Percentiles rank a stretch among this genome's conserved stretches.
Conservation (phyloP, 2,797 vertebrate species). For the Ambastaia sidthimunki region DNA sequence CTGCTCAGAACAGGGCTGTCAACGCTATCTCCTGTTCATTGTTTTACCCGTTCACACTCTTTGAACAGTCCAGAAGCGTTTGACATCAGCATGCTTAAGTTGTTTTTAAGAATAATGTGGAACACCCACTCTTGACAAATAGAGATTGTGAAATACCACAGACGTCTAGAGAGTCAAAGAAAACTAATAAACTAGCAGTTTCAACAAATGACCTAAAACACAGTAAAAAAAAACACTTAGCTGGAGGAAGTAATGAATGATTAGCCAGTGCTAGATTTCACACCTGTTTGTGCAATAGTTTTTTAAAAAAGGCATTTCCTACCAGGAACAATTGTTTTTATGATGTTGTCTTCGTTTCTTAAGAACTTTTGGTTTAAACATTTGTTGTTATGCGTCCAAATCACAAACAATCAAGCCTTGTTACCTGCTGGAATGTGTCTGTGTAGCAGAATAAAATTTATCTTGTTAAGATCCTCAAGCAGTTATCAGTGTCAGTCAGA, state of each 20-base stretch:
- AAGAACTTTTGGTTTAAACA: background rate
- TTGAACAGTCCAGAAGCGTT: background rate
- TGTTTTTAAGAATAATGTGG: background rate
- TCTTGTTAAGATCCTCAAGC: background rate
- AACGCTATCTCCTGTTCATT: slow-evolving; percentile 5
- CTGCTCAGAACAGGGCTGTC: slow-evolving; percentile 49
- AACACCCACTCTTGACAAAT: background rate
- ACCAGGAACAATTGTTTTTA: too few species aligned
- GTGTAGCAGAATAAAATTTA: background rate
- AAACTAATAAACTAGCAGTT: background rate
- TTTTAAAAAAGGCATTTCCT: too few species aligned
- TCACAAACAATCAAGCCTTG: slow-evolving; percentile 15
- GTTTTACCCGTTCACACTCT: background rate
- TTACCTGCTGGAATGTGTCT: slow-evolving; percentile 16
- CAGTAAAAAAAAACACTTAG: background rate
- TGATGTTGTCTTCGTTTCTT: background rate
- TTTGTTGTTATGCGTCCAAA: background rate
- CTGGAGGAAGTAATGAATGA: background rate
- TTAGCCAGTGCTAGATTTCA: background rate
- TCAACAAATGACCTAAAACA: background rate
- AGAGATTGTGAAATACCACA: background rate
- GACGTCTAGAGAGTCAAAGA: background rate
- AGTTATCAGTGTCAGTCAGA: background rate
- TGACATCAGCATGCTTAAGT: background rate
- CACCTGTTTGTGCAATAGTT: background rate